Percentiles rank a stretch among this genome's conserved stretches.
phyloP scores from a whole-genome alignment of 2,797 vertebrate species.

The Rhodeus uyekii region DNA sequence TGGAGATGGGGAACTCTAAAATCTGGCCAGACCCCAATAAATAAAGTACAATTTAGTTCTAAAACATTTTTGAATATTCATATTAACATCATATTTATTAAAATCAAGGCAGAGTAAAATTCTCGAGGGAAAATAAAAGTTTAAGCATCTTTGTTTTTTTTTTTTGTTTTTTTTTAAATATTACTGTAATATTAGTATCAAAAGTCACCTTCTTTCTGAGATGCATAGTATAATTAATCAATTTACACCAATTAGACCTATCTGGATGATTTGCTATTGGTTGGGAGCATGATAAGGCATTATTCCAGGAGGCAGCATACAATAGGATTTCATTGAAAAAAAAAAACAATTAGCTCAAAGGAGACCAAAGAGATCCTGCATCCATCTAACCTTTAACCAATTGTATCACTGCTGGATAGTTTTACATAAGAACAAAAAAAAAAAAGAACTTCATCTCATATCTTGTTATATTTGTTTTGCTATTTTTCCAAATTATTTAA shows the following conservation, averaged over 20 bases:
- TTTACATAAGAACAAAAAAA: not conserved
- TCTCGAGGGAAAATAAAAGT: not conserved
- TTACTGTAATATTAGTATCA: not conserved
- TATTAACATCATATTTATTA: not conserved
- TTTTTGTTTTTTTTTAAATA: too few relatives aligned
- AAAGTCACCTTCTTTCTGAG: not conserved
- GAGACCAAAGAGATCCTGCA: not conserved
- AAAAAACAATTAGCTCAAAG: not conserved
- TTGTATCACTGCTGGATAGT: not conserved
- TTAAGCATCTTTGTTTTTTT: not conserved
- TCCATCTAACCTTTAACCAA: not conserved
- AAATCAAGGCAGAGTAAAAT: not conserved
- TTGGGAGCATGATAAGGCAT: not conserved
- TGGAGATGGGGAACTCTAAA: not conserved
- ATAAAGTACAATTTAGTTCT: not conserved
- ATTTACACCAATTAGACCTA: not conserved
- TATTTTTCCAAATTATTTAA: conserved; percentile 18
- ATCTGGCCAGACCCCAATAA: not conserved
- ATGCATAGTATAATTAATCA: not conserved
- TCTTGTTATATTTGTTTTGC: not conserved
- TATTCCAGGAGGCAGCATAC: not conserved
- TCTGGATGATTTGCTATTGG: not conserved
- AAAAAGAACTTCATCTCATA: not conserved
- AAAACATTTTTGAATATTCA: not conserved
- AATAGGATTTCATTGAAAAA: not conserved